Evolutionary conservation across 2,888 invertebrate species (phyloP), one percentile per base, ranked within the genome.

Genomic region (Clepsis dumicolana): DNA sequence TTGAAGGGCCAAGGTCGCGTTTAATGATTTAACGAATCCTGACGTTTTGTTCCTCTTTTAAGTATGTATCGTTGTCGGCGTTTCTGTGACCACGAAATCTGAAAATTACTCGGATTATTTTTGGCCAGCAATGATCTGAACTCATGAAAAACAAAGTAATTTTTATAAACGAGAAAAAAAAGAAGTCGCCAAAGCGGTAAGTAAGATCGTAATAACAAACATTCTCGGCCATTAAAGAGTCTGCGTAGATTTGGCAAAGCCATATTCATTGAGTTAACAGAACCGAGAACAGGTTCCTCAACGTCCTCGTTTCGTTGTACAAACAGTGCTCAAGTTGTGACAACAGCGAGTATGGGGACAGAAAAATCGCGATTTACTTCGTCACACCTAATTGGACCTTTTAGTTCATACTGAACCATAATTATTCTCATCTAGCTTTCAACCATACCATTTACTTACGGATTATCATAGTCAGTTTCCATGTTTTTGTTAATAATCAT

Each of bases 241-340:
- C 54, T 41, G 53, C 53, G 64, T 25, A 60, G 56, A 50, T 71
- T 72, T 69, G 54, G 52, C 67, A 75, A 75, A 75, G 80, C 77
- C 74, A 78, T 81, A 84, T 81, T 85, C 83, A 81, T 83, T 83
- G 81, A 84, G 79, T 77, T 80, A 80, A 80, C 79, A 77, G 72
- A 79, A 74, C 73, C 70, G 65, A 74, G 72, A 88, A 87, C 86
- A 75, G 86, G 86, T 88, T 88, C 77, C 77, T 70, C 75, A 78
- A 78, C 79, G 84, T 82, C 82, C 85, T 82, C 81, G 80, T 86
- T 89, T 84, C 78, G 72, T 80, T 84, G 80, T 78, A 78, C 80
- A 84, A 85, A 83, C 77, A 78, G 75, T 77, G 74, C 74, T 76
- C 77, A 72, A 72, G 75, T 80, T 83, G 79, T 82, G 83, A 83